Base-by-base conservation (phyloP, 1,140 invertebrate species). In the Samia ricini region DNA sequence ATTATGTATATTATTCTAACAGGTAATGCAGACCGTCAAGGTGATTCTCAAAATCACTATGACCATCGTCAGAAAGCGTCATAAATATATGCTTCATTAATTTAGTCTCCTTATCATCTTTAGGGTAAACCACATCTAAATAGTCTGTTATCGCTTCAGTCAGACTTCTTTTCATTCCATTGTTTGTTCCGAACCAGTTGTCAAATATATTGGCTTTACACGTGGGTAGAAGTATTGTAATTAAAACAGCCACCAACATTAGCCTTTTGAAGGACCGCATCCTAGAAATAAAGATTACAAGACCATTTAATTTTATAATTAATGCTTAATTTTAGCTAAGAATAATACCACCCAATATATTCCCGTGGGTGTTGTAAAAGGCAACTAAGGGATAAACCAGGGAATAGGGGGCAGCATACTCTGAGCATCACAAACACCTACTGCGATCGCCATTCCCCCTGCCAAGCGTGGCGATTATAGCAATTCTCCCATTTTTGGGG, bases 81-180 rank as follows among this genome's bases (percentile, higher is more conserved):
- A 64, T 72, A 29, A 81, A 82, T 36, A 87, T 66, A 33, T 80
- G 65, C 57, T 88, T 88, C 69, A 88, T 71, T 33, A 79, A 66
- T 26, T 68, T 76, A 0, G 77, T 71, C 48, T 86, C 83, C 8
- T 63, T 50, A 55, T 89, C 84, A 23, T 87, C 83, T 64, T 86
- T 85, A 12, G 83, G 80, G 20, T 76, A 87, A 12, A 83, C 15
- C 6, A 73, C 66, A 57, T 89, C 84, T 26, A 89, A 48, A 48
- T 76, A 84, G 56, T 73, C 70, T 1, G 71, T 72, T 10, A 86
- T 70, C 0, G 76, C 70, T 6, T 85, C 79, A 0, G 83, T 63
- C 67, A 85, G 65, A 20, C 81, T 78, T 12, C 78, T 64, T 54
- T 66, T 66, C 23, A n/a, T n/a, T 67, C 58, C 20, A 2, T 59